A percentile compares a stretch with the other conserved stretches of the same genome.
These are phyloP conservation scores for Myripristis jacobus DNA, from an alignment of 2,797 vertebrate genomes.

Conservation along the genomic window DNA sequence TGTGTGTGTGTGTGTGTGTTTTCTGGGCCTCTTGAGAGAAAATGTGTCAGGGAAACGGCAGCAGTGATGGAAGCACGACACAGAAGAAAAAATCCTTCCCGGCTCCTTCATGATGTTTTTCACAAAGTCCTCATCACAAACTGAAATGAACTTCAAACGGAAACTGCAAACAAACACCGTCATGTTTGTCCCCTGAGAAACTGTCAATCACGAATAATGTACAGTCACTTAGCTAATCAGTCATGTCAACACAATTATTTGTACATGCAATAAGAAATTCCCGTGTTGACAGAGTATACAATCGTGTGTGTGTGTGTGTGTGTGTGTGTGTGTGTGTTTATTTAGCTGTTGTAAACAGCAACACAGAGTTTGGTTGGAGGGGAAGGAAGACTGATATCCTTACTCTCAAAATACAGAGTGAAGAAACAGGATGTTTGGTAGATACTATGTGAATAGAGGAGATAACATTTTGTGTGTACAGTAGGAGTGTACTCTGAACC, in stretches of 20 bases:
- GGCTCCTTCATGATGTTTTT: neutral
- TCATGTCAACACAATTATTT: no score
- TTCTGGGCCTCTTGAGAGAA: conserved; percentile 29
- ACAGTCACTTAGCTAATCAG: no score
- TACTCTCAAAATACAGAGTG: conserved; percentile 66
- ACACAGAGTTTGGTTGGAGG: conserved; percentile 37
- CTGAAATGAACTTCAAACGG: neutral
- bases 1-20: conserved; percentile 36
- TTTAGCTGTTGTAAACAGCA: conserved; percentile 55
- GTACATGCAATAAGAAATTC: no score
- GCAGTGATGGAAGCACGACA: conserved; percentile 4
- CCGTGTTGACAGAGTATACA: neutral
- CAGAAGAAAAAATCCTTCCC: conserved; percentile 1
- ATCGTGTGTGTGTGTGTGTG: neutral
- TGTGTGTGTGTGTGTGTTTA: conserved; percentile 54
- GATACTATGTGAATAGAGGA: conserved; percentile 27
- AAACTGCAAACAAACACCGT: neutral
- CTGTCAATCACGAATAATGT: no score
- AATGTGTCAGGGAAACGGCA: conserved; percentile 32
- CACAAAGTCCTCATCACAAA: conserved; percentile 37
- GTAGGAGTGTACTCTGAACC: conserved; percentile 16
- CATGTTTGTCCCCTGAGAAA: no score
- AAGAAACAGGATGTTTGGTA: conserved; percentile 83
- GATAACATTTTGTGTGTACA: conserved; percentile 49
- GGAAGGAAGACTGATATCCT: conserved; percentile 83